These are phyloP conservation scores for Araneus ventricosus DNA, from an alignment of 1,140 invertebrate genomes.

Conservation along the genomic window DNA sequence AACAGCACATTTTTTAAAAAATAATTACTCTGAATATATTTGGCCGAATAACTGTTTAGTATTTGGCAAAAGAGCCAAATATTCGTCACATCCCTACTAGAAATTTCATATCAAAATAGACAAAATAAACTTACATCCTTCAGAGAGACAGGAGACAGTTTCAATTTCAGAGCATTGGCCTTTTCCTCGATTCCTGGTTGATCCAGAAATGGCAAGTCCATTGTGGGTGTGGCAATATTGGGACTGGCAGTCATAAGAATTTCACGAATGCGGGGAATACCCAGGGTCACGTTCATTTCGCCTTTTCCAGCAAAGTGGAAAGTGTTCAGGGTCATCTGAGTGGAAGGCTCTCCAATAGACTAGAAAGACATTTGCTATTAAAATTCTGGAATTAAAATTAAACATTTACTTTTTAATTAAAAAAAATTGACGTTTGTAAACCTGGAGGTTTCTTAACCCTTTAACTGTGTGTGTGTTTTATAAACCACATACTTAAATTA, in stretches of 20 bases:
- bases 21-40: too few species aligned
- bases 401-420: neutral
- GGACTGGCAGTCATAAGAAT: slow-evolving; percentile 97
- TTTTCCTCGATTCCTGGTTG: slow-evolving; percentile 80
- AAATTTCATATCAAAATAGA: too few species aligned
- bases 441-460: too few species aligned
- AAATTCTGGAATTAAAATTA: neutral
- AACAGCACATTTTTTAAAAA: too few species aligned
- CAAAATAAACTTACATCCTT: slow-evolving; percentile 84
- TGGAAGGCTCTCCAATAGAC: slow-evolving; percentile 98
- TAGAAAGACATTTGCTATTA: slow-evolving; percentile 76
- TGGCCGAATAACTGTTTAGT: too few species aligned
- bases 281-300: slow-evolving; percentile 99
- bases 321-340: slow-evolving; percentile 99
- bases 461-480: too few species aligned
- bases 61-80: too few species aligned
- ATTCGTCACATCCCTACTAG: too few species aligned
- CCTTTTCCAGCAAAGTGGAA: slow-evolving; percentile 99
- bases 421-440: too few species aligned
- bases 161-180: slow-evolving; percentile 85
- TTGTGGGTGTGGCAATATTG: slow-evolving; percentile 95
- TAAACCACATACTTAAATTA: too few species aligned
- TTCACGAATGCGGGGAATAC: slow-evolving; percentile 97
- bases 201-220: slow-evolving; percentile 92
- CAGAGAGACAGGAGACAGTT: slow-evolving; percentile 88